Evolutionary conservation across 92 coral and sea anemone genomes (phyloP), one percentile per base, ranked within the genome.

Genomic region (Umimayanthus chanpuru): DNA sequence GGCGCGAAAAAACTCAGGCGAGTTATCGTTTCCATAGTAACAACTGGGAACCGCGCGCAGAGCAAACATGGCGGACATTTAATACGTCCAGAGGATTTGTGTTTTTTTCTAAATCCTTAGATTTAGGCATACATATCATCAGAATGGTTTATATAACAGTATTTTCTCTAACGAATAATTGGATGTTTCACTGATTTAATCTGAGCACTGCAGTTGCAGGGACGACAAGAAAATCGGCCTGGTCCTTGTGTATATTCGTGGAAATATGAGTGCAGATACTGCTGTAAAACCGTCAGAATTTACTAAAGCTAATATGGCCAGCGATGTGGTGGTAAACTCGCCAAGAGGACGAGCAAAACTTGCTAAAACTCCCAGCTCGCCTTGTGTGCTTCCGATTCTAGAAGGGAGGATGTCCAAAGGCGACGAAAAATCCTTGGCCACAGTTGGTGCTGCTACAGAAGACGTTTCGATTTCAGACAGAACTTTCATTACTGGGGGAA

Each of bases 351-450:
- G 90, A 81, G 88, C 89, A 56, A 95, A 93, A 67, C 91, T 91
- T 80, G 79, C 90, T 38, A 90, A 93, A 76, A 73, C 94, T 26
- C 91, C 93, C 21, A 90, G 94, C 76, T 70, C 96, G 49, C 93
- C 99, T 44, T 97, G 99, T 86, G 97, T 93, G 61, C 89, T 97
- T 80, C 96, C 98, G 55, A 91, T 95, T 66, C 90, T 97, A 9
- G 99, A 95, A 41, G 99, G 97, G 28, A 85, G 83, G 67, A 89
- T 88, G 65, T 28, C 89, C 12, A 82, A 68, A 43, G 43, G 75
- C 18, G 87, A 81, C 23, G 96, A 95, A 89, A 89, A 85, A 9
- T 49, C 94, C 6, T 58, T 92, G 47, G 93, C 88, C 47, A 87
- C 88, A 29, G 85, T 86, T 36, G 90, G 88, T 50, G 73, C 80